Evolutionary conservation across 2,113 vertebrate genomes (phyloP).

Genomic region (Percopsis transmontana): DNA sequence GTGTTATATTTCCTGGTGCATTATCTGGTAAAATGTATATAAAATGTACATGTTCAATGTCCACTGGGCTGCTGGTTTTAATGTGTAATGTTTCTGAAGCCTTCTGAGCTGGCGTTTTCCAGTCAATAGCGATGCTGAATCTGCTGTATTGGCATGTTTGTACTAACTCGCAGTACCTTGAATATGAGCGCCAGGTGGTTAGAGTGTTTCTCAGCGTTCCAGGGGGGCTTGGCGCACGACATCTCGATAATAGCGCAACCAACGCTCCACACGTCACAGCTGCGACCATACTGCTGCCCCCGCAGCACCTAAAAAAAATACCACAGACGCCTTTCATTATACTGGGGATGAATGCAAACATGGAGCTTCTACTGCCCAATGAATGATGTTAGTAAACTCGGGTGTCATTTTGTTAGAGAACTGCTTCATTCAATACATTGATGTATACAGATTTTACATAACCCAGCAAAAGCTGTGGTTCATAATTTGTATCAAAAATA

Average conservation of each 20-base stretch:
- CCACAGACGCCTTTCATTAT: not conserved
- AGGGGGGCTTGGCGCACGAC: slow-evolving; percentile 91
- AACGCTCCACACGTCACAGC: slow-evolving; percentile 93
- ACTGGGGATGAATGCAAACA: not conserved
- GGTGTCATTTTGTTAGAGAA: too few relatives aligned
- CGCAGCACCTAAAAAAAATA: slow-evolving; percentile 79
- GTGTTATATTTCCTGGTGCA: too few relatives aligned
- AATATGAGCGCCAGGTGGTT: slow-evolving; percentile 93
- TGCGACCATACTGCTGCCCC: slow-evolving; percentile 90
- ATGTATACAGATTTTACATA: too few relatives aligned
- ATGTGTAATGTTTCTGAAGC: not conserved
- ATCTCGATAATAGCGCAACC: slow-evolving; percentile 92
- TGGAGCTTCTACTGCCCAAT: not conserved
- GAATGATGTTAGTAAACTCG: too few relatives aligned
- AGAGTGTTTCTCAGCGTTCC: slow-evolving; percentile 92
- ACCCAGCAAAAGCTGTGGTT: too few relatives aligned
- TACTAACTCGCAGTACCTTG: slow-evolving; percentile 76
- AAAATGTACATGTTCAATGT: too few relatives aligned
- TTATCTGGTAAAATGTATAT: too few relatives aligned
- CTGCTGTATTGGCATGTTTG: not conserved
- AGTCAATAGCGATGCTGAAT: not conserved
- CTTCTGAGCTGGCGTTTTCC: not conserved
- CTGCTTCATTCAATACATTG: too few relatives aligned
- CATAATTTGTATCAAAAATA: too few relatives aligned
- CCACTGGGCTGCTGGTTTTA: not conserved